Evolutionary conservation across 2,888 invertebrate genomes (phyloP).

Genomic region (Pyrocoelia pectoralis): DNA sequence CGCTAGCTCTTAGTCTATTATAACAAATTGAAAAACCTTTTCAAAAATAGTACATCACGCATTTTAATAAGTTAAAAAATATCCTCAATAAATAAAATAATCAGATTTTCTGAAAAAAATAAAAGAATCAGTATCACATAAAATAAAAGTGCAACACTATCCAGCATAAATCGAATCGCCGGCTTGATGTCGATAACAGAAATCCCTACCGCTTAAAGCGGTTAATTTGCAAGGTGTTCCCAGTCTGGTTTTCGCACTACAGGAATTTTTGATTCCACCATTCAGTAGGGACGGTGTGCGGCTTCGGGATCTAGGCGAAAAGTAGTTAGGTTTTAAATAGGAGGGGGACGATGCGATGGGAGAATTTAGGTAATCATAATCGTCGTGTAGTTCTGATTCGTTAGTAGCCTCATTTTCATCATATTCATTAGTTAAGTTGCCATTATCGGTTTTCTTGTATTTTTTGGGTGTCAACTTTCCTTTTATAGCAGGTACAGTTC

Average conservation of each 20-base stretch:
- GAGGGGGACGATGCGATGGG: constrained; percentile 48
- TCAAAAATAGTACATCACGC: no score
- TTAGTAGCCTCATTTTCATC: constrained; percentile 12
- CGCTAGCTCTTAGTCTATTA: no score
- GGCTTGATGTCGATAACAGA: constrained; percentile 55
- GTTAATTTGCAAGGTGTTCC: constrained; percentile 56
- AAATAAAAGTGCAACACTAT: background rate
- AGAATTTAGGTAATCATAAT: constrained; percentile 34
- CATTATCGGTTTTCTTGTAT: constrained; percentile 10
- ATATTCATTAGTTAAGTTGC: background rate
- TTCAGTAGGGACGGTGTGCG: constrained; percentile 52
- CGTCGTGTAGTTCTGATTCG: constrained; percentile 15
- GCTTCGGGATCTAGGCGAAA: constrained; percentile 52
- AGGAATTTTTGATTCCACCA: constrained; percentile 44
- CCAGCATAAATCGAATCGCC: constrained; percentile 53
- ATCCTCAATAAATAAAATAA: no score
- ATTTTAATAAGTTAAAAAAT: no score
- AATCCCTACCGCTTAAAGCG: constrained; percentile 52
- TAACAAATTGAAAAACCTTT: no score
- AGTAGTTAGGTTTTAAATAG: constrained; percentile 48
- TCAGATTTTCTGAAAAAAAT: no score
- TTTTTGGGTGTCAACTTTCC: constrained; percentile 29
- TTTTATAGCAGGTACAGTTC: constrained; percentile 26
- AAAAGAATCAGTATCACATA: no score
- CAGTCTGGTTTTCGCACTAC: constrained; percentile 53